A percentile compares a stretch with the other conserved stretches of the same genome.
phyloP scores from a whole-genome alignment of 2,797 vertebrate species.

The Arrhamphus sclerolepis region DNA sequence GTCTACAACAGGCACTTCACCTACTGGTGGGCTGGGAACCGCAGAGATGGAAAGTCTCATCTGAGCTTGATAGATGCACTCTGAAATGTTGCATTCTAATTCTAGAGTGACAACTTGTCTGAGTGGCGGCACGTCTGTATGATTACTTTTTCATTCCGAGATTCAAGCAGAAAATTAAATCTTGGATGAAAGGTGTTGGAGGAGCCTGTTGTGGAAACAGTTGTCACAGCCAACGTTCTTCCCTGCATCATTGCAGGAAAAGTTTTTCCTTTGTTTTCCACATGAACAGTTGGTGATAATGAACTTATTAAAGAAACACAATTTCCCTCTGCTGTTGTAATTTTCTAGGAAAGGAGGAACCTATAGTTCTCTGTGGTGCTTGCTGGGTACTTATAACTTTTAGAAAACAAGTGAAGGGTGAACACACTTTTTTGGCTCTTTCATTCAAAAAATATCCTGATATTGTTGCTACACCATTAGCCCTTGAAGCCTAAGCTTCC shows the following conservation, averaged over 20 bases:
- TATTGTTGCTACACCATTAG: too few species aligned
- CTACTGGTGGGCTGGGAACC: slow-evolving; percentile 15
- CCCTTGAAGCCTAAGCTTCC: too few species aligned
- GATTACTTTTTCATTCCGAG: slow-evolving; percentile 59
- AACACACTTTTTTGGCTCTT: too few species aligned
- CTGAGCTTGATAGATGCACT: slow-evolving; percentile 50
- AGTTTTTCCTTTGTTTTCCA: slow-evolving; percentile 32
- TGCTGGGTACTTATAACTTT: too few species aligned
- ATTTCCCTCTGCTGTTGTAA: slow-evolving; percentile 17
- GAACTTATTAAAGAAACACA: slow-evolving; percentile 26
- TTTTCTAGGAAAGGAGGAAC: slow-evolving; percentile 22
- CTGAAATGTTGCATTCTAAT: slow-evolving; percentile 60
- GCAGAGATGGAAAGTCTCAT: slow-evolving; percentile 47
- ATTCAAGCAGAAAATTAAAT: slow-evolving; percentile 69
- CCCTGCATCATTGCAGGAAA: slow-evolving; percentile 11
- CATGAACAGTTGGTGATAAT: slow-evolving; percentile 33
- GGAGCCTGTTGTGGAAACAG: slow-evolving; percentile 29
- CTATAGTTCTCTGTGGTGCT: slow-evolving; percentile 34
- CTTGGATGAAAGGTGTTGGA: slow-evolving; percentile 38
- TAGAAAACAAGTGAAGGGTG: too few species aligned
- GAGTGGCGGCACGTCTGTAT: slow-evolving; percentile 36
- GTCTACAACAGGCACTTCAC: slow-evolving; percentile 24
- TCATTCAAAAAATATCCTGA: too few species aligned
- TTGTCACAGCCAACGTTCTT: slow-evolving; percentile 32
- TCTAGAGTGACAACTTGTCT: slow-evolving; percentile 56